phyloP scores from a whole-genome alignment of 2,113 vertebrate genomes.

The Thomomys bottae region DNA sequence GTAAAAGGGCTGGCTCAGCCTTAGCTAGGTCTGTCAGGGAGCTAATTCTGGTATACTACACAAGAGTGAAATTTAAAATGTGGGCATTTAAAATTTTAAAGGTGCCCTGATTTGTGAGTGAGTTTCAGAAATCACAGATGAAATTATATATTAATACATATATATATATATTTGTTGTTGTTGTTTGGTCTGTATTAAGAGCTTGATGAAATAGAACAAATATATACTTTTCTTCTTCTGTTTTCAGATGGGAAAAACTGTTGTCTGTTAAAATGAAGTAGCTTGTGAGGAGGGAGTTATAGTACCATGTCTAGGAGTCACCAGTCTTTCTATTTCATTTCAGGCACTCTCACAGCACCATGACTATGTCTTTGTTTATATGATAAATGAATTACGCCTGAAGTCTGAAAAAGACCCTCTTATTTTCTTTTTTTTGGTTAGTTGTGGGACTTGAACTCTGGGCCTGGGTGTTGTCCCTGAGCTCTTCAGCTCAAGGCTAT shows the following conservation, averaged over 20 bases:
- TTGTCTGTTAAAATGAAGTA: background rate
- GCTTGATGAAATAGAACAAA: background rate
- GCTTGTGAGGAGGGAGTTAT: background rate
- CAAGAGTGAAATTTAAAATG: conserved; percentile 29
- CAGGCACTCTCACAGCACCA: background rate
- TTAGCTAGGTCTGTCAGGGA: conserved; percentile 28
- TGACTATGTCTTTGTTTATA: background rate
- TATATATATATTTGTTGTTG: no score
- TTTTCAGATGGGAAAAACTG: background rate
- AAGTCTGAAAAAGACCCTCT: background rate
- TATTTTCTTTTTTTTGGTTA: no score
- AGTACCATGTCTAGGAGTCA: background rate
- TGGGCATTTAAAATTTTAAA: background rate
- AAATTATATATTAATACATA: background rate
- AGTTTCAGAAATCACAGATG: background rate
- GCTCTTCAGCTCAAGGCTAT: no score
- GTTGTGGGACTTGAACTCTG: no score
- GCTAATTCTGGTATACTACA: conserved; percentile 51
- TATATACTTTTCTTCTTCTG: background rate
- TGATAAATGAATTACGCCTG: conserved; percentile 8
- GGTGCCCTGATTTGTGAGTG: background rate
- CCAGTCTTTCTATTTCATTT: background rate
- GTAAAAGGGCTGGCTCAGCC: conserved; percentile 78
- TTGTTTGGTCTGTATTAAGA: background rate
- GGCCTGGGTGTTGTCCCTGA: no score